These are phyloP conservation scores for Cairina moschata DNA, from an alignment of 2,113 vertebrate species.

Conservation along the genomic window DNA sequence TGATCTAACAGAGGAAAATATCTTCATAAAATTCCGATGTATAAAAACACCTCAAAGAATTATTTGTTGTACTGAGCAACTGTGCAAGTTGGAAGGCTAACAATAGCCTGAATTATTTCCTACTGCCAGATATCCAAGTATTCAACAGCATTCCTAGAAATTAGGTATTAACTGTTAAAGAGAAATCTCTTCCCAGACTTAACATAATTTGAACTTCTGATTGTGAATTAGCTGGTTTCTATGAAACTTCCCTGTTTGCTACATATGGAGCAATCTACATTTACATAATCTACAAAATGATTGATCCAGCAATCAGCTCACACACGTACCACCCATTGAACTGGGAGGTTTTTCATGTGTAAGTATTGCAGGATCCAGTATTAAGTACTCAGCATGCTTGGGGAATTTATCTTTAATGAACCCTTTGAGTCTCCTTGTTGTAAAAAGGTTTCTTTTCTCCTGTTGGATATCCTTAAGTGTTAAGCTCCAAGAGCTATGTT, in stretches of 20 bases:
- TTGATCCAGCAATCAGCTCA: not conserved
- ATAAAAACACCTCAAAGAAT: not conserved
- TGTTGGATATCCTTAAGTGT: not conserved
- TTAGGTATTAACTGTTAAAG: fast-evolving
- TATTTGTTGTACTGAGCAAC: not conserved
- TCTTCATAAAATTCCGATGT: not conserved
- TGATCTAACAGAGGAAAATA: not conserved
- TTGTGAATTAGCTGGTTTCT: conserved; percentile 85
- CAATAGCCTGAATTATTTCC: not conserved
- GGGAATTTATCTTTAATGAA: not conserved
- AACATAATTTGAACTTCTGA: not conserved
- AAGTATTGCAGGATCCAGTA: not conserved
- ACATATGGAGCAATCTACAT: conserved; percentile 68
- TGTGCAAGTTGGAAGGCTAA: not conserved
- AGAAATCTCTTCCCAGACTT: not conserved
- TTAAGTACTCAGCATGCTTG: conserved; percentile 34
- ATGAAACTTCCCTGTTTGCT: conserved; percentile 91
- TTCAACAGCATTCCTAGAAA: not conserved
- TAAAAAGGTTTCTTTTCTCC: not conserved
- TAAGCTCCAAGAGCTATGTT: conserved; percentile 54
- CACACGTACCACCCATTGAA: not conserved
- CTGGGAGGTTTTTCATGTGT: not conserved
- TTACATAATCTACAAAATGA: not conserved
- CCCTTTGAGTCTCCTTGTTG: not conserved
- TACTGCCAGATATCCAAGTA: not conserved